phyloP scores from a whole-genome alignment of 2,888 invertebrate species.

The Protodeltote pygarga region DNA sequence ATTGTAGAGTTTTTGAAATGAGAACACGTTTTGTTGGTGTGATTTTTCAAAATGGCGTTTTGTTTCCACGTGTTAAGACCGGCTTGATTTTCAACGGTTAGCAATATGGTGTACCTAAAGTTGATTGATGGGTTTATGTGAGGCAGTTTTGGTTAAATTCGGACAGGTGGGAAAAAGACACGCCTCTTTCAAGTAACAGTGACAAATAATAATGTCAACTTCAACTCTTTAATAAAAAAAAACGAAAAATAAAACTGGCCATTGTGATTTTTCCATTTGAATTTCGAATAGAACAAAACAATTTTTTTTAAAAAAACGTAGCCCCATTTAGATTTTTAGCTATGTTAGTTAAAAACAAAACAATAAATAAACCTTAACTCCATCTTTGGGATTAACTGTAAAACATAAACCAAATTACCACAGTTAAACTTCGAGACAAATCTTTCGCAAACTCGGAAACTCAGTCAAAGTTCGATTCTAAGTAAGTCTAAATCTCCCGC shows the following conservation, averaged over 20 bases:
- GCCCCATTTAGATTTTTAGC: no score
- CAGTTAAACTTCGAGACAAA: constrained; percentile 2
- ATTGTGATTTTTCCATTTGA: no score
- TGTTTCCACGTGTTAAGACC: constrained; percentile 50
- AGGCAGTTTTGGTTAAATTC: constrained; percentile 3
- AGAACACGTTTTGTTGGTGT: constrained; percentile 63
- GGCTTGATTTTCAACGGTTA: constrained; percentile 60
- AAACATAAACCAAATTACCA: neutral
- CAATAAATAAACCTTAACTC: no score
- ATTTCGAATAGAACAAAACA: no score
- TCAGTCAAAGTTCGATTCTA: constrained; percentile 18
- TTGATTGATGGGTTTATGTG: constrained; percentile 33
- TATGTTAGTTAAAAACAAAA: no score
- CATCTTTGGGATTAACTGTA: neutral
- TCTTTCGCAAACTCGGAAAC: constrained; percentile 17
- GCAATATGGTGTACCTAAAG: constrained; percentile 26
- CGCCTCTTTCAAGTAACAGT: neutral
- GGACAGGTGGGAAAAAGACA: constrained; percentile 11
- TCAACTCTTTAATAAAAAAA: no score
- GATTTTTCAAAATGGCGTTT: constrained; percentile 62
- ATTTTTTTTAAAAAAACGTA: no score
- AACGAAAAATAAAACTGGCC: no score
- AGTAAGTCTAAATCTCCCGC: constrained; percentile 3
- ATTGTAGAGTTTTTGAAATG: constrained; percentile 67
- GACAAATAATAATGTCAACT: neutral